Conservation (phyloP, 2,113 vertebrate genomes). For the Gopherus flavomarginatus region DNA sequence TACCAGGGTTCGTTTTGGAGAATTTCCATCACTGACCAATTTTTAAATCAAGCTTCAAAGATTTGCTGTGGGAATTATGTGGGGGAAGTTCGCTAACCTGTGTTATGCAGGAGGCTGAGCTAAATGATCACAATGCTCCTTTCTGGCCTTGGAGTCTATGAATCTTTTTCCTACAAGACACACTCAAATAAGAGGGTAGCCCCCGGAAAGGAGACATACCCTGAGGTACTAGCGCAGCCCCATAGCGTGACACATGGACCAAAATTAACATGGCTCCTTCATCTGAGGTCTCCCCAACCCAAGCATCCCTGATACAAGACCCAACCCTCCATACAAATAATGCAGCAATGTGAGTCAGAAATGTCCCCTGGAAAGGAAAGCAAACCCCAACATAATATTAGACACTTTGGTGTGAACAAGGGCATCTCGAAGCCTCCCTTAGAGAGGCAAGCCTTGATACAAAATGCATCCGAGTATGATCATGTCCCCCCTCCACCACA, state of each 20-base stretch:
- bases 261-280: no score
- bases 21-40: not conserved
- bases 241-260: no score
- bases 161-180: no score
- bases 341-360: not conserved
- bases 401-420: not conserved
- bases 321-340: no score
- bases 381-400: fast-evolving
- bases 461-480: not conserved
- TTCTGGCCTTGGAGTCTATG: no score
- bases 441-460: fast-evolving
- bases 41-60: not conserved
- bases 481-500: not conserved
- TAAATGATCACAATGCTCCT: not conserved
- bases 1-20: not conserved
- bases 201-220: no score
- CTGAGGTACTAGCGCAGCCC: no score
- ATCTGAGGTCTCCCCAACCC: no score
- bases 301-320: no score
- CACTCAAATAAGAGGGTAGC: no score
- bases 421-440: not conserved
- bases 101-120: not conserved
- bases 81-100: not conserved
- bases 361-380: not conserved
- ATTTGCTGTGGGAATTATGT: not conserved